These are phyloP conservation scores for Ariolimax columbianus DNA, from an alignment of 2,888 invertebrate genomes.

Conservation along the genomic window DNA sequence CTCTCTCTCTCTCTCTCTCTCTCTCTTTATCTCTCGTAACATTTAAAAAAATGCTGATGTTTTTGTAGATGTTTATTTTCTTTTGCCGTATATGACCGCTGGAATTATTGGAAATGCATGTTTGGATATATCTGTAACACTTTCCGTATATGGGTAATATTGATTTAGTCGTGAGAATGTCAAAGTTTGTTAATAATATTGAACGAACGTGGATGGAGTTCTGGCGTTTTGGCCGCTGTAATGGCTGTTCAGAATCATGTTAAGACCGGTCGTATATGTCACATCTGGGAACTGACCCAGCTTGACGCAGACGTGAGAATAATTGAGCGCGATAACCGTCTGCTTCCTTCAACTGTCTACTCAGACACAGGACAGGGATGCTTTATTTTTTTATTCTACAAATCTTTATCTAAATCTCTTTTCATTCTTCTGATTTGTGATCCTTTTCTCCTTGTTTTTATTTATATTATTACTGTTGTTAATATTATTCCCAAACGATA, in stretches of 20 bases:
- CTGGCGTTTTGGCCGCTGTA: background rate
- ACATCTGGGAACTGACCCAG: background rate
- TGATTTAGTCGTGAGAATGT: background rate
- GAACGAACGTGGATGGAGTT: background rate
- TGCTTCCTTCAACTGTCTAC: background rate
- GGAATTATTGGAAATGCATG: background rate
- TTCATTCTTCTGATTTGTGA: no score
- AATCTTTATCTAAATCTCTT: no score
- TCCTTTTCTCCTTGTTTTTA: no score
- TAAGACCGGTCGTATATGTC: background rate
- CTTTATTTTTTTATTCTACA: no score
- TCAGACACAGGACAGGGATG: no score
- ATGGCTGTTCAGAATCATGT: background rate
- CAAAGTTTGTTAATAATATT: background rate
- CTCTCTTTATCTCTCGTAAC: background rate
- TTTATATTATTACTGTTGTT: no score
- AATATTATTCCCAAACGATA: no score
- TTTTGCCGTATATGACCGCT: background rate
- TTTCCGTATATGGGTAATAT: background rate
- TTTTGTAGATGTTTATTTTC: background rate
- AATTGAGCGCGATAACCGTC: background rate
- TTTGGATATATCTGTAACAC: conserved; percentile 6
- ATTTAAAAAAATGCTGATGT: background rate
- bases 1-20: no score
- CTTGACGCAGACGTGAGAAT: background rate